These are phyloP conservation scores for Dryomyza anilis DNA, from an alignment of 2,888 invertebrate species.

Conservation along the genomic window DNA sequence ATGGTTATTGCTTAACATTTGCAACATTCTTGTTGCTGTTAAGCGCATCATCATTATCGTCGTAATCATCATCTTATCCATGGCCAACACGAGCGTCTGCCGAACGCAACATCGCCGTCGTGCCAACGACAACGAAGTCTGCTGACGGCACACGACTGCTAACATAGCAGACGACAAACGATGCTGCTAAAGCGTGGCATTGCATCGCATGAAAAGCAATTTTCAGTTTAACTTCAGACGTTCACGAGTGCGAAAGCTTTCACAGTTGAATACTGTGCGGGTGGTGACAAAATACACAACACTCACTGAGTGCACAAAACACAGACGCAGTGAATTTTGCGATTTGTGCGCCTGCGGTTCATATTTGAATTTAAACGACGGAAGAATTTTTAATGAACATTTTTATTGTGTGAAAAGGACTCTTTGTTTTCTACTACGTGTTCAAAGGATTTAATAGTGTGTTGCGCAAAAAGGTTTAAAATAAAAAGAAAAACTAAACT, in stretches of 20 bases:
- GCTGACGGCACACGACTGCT: not conserved
- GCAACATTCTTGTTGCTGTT: not conserved
- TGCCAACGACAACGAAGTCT: too few species aligned
- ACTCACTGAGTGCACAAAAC: not conserved
- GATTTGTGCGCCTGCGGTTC: not conserved
- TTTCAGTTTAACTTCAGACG: constrained; percentile 56
- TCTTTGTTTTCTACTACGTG: not conserved
- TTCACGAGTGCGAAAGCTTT: constrained; percentile 58
- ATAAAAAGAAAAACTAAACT: too few species aligned
- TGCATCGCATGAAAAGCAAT: constrained; percentile 10
- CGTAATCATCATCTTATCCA: too few species aligned
- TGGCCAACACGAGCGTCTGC: too few species aligned
- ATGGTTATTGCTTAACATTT: not conserved
- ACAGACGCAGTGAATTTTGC: constrained; percentile 6
- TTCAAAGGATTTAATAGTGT: not conserved
- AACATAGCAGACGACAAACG: too few species aligned
- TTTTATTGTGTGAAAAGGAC: not conserved
- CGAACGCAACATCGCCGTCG: too few species aligned
- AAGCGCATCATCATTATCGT: not conserved
- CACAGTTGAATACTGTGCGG: constrained; percentile 39
- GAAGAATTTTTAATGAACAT: not conserved
- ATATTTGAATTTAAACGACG: constrained; percentile 1
- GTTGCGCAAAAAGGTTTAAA: too few species aligned
- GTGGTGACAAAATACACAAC: constrained; percentile 34
- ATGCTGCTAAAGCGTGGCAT: not conserved